Evolutionary conservation across 2,888 invertebrate species (phyloP), one percentile per base, ranked within the genome.

Genomic region (Agrotis exclamationis): DNA sequence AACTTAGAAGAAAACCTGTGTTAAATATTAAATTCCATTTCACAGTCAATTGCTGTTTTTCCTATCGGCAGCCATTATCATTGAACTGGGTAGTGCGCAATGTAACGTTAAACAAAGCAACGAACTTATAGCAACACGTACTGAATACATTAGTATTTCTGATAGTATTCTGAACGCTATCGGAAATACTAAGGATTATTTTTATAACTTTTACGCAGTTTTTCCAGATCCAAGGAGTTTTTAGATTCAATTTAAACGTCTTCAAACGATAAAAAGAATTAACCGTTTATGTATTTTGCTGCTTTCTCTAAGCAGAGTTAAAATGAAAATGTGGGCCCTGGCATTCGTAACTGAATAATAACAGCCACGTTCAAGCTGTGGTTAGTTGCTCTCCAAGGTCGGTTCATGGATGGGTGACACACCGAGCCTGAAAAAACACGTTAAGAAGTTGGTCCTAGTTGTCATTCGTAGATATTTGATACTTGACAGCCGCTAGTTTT

Each of bases 111-210:
- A 80, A 65, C 48, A 64, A 77, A 74, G 65, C n/a, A 56, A 69
- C 48, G 45, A 66, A 68, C 50, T 69, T 70, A 64, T 20, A 79
- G 18, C 57, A 68, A 70, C 74, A 70, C 69, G 77, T 68, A 16
- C 63, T 73, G 80, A 80, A 80, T 77, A 76, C 58, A 73, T 71
- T 66, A 69, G 63, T 22, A 63, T 54, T 59, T 64, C n/a, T 56
- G 56, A 11, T 56, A 60, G 53, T 63, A 39, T 62, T 50, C 33
- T 28, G 45, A 39, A 60, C 24, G 45, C 18, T 44, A 66, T 62
- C 16, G 53, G 39, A 57, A 67, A 67, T 70, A 56, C 51, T 54
- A 24, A 64, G 59, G 51, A 60, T 51, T 16, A 45, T 57, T 53
- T 33, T 48, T 66, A 24, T 69, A 51, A 24, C 16, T 60, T 62